Evolutionary conservation across 2,797 vertebrate species (phyloP).

Genomic region (Hozukius guyotensis): DNA sequence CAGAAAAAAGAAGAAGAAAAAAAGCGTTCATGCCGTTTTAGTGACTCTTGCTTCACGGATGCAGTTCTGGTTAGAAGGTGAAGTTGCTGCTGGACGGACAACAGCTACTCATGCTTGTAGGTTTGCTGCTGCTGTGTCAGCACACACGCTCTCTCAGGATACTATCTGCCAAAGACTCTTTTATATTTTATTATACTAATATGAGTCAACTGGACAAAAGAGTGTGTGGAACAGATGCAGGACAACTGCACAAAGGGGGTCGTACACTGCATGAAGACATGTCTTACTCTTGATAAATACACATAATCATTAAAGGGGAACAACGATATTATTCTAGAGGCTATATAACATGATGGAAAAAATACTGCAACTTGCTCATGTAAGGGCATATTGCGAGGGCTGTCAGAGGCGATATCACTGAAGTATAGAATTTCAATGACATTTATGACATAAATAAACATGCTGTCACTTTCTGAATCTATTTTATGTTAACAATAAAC

Average conservation of each 20-base stretch:
- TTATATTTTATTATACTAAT: background rate
- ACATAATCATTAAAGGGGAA: background rate
- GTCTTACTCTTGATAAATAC: background rate
- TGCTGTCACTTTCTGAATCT: too few species aligned
- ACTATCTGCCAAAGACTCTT: too few species aligned
- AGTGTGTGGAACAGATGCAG: background rate
- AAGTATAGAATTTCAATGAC: too few species aligned
- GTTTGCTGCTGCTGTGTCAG: background rate
- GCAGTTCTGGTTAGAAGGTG: background rate
- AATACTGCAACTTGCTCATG: too few species aligned
- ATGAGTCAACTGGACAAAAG: background rate
- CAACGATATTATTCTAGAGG: too few species aligned
- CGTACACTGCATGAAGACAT: background rate
- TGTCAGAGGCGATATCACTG: rapidly evolving
- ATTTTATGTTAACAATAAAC: too few species aligned
- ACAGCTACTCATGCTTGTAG: background rate
- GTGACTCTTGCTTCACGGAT: background rate
- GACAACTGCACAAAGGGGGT: background rate
- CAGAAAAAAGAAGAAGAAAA: background rate
- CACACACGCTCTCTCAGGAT: background rate
- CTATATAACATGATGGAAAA: too few species aligned
- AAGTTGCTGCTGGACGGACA: background rate
- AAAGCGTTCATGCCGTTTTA: background rate
- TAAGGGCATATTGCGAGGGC: too few species aligned
- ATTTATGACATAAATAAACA: too few species aligned